These are phyloP conservation scores for Temnothorax nylanderi DNA, from an alignment of 1,140 invertebrate species.

Conservation along the genomic window DNA sequence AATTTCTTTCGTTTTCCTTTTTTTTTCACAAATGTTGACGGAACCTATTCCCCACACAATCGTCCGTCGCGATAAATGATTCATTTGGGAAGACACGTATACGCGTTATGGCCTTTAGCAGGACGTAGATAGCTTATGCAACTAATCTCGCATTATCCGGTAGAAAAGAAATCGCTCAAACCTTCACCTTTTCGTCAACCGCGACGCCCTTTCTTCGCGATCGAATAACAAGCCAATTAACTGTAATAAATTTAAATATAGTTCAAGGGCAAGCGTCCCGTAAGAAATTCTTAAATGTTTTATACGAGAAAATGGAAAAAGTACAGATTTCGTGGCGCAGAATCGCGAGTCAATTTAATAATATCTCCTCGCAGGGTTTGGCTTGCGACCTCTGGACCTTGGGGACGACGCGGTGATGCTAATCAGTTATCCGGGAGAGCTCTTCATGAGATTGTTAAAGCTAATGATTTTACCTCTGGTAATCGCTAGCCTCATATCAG, in stretches of 20 bases:
- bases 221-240: slow-evolving; percentile 23
- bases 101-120: background rate
- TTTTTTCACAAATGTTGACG: background rate
- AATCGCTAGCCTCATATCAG: slow-evolving; percentile 95
- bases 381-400: slow-evolving; percentile 89
- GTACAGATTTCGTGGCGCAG: background rate
- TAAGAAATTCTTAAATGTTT: background rate
- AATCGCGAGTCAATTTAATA: slow-evolving; percentile 1
- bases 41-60: background rate
- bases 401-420: slow-evolving; percentile 91
- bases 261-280: background rate
- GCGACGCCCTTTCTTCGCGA: slow-evolving; percentile 20
- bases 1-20: background rate
- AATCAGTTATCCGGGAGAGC: slow-evolving; percentile 96
- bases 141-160: background rate
- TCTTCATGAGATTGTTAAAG: slow-evolving; percentile 95
- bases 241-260: slow-evolving; percentile 50
- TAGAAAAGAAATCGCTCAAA: slow-evolving; percentile 27
- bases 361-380: slow-evolving; percentile 87
- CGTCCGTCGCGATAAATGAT: background rate
- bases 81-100: background rate
- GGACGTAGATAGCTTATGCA: background rate
- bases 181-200: slow-evolving; percentile 43
- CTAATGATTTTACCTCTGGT: slow-evolving; percentile 95
- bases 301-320: background rate